Conservation (phyloP, 2,113 vertebrate genomes). For the Proteles cristata region DNA sequence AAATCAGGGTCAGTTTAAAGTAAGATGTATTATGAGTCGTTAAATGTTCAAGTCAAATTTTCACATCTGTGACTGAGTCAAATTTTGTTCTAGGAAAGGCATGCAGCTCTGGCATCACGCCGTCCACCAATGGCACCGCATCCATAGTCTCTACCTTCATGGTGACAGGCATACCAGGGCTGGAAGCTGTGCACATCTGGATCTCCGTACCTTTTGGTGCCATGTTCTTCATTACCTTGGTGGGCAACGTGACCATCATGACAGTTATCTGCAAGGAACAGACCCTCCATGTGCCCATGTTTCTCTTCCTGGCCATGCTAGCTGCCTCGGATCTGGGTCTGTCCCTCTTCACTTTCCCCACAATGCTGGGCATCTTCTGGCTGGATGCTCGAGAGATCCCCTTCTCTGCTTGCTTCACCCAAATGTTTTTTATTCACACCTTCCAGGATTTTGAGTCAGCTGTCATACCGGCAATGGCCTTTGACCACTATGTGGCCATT, state of each 20-base stretch:
- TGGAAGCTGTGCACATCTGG: constrained; percentile 44
- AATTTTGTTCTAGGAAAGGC: background rate
- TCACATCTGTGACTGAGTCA: background rate
- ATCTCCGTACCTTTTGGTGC: constrained; percentile 46
- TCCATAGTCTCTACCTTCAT: constrained; percentile 21
- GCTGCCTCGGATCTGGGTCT: constrained; percentile 64
- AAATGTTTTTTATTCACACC: constrained; percentile 70
- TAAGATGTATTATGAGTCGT: background rate
- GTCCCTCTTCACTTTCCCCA: constrained; percentile 64
- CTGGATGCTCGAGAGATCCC: constrained; percentile 57
- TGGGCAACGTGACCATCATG: constrained; percentile 41
- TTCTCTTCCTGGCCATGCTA: constrained; percentile 67
- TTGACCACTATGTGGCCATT: constrained; percentile 60
- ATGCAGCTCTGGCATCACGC: background rate
- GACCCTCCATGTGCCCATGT: constrained; percentile 72
- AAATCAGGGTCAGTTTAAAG: background rate
- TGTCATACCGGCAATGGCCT: constrained; percentile 48
- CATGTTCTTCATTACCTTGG: constrained; percentile 49
- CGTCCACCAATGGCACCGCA: background rate
- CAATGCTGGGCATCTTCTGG: constrained; percentile 71
- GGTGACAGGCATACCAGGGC: constrained; percentile 62
- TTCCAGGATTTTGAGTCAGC: constrained; percentile 60
- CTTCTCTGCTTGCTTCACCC: constrained; percentile 40
- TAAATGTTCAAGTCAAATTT: background rate
- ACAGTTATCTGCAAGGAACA: constrained; percentile 3